Conservation (phyloP, 1,140 invertebrate species). For the Zophobas morio region DNA sequence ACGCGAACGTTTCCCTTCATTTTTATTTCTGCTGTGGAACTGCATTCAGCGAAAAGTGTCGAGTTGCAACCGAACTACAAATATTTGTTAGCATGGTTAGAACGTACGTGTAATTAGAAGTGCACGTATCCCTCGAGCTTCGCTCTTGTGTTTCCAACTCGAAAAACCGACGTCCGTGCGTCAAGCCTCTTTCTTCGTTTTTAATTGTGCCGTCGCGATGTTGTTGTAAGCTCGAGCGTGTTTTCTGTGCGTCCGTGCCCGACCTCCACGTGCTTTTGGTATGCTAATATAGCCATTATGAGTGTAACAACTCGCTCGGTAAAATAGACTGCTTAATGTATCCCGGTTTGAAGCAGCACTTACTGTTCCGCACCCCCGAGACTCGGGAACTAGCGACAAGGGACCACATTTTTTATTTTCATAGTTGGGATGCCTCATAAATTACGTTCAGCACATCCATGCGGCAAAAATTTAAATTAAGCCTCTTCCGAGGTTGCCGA, state of each 20-base stretch:
- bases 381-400: conserved; percentile 15
- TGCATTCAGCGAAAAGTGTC: no score
- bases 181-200: not conserved
- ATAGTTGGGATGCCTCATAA: not conserved
- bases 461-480: not conserved
- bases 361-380: not conserved
- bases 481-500: not conserved
- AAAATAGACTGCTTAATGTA: conserved; percentile 42
- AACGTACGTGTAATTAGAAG: no score
- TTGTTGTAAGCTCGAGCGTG: conserved; percentile 1
- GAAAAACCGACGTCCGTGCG: not conserved
- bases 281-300: conserved; percentile 45
- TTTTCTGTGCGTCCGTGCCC: conserved; percentile 22
- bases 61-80: no score
- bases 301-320: conserved; percentile 32
- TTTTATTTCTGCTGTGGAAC: no score
- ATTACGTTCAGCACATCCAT: not conserved
- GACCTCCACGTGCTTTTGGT: conserved; percentile 34
- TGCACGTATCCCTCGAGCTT: no score
- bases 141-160: no score
- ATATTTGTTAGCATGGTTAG: no score
- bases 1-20: no score
- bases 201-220: conserved; percentile 11
- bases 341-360: conserved; percentile 32
- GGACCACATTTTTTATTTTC: conserved; percentile 13